phyloP scores from a whole-genome alignment of 2,888 invertebrate species.

The Nemapogon koenigi region DNA sequence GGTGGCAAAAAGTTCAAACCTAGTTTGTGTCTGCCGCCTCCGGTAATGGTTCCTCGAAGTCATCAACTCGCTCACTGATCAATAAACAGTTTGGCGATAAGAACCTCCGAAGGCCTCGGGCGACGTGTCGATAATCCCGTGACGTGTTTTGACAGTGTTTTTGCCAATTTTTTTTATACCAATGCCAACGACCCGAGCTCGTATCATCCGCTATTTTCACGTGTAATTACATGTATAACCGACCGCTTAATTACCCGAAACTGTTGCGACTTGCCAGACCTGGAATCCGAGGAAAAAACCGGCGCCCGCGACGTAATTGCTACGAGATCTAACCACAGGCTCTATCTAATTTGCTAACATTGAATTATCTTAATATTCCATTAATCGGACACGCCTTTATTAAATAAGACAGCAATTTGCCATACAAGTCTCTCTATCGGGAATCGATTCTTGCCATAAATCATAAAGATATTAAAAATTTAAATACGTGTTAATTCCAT shows the following conservation, averaged over 20 bases:
- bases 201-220: slow-evolving; percentile 22
- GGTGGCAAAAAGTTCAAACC: too few species aligned
- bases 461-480: too few species aligned
- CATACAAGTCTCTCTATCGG: slow-evolving; percentile 5
- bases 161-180: slow-evolving; percentile 25
- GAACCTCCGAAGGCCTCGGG: slow-evolving; percentile 30
- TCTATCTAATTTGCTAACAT: slow-evolving; percentile 1
- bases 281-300: slow-evolving; percentile 34
- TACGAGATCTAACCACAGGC: neutral
- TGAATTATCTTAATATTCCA: neutral
- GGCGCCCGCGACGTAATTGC: slow-evolving; percentile 26
- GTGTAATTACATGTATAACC: slow-evolving; percentile 50
- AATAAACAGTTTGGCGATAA: slow-evolving; percentile 16
- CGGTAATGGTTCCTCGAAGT: too few species aligned
- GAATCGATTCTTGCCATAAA: slow-evolving; percentile 3
- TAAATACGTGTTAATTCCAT: too few species aligned
- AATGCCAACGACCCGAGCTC: neutral
- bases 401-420: neutral
- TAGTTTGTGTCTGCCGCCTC: too few species aligned
- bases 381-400: neutral
- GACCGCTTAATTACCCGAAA: slow-evolving; percentile 54
- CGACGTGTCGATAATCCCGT: slow-evolving; percentile 56
- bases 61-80: too few species aligned
- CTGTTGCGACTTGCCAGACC: slow-evolving; percentile 35
- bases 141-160: slow-evolving; percentile 56